Evolutionary conservation across 2,113 vertebrate genomes (phyloP).

Genomic region (Psammodynastes pulverulentus): DNA sequence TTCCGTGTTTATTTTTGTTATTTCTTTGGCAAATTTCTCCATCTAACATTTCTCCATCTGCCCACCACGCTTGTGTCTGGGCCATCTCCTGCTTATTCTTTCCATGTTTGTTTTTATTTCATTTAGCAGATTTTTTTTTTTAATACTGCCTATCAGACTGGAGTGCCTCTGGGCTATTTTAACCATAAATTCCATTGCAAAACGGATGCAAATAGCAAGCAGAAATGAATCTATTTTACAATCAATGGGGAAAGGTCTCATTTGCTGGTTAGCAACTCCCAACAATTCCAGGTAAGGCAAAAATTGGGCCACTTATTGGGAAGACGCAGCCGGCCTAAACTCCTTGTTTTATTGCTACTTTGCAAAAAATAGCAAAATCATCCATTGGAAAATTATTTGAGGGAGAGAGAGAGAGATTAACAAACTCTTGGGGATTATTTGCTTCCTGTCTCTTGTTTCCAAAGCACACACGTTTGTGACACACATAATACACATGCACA

Average conservation of each 20-base stretch:
- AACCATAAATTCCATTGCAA: not conserved
- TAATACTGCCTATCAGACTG: not conserved
- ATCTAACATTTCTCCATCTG: not conserved
- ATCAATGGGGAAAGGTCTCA: not conserved
- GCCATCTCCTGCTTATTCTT: not conserved
- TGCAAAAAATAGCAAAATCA: not conserved
- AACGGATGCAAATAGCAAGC: not conserved
- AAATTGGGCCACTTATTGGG: not conserved
- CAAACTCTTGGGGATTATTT: not conserved
- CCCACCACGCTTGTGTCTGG: not conserved
- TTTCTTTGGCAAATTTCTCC: not conserved
- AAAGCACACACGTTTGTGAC: not conserved
- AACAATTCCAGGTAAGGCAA: not conserved
- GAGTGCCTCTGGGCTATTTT: not conserved
- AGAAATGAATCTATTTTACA: not conserved
- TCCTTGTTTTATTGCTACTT: not conserved
- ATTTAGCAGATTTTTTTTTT: not conserved
- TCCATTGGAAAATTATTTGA: not conserved
- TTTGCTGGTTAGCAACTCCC: not conserved
- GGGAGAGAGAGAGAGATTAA: not conserved
- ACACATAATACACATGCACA: not conserved
- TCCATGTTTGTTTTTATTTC: not conserved
- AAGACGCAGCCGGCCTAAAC: not conserved
- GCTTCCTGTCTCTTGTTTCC: not conserved
- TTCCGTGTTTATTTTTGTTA: not conserved